phyloP scores from a whole-genome alignment of 2,888 invertebrate genomes.

The Lochmaea crataegi region DNA sequence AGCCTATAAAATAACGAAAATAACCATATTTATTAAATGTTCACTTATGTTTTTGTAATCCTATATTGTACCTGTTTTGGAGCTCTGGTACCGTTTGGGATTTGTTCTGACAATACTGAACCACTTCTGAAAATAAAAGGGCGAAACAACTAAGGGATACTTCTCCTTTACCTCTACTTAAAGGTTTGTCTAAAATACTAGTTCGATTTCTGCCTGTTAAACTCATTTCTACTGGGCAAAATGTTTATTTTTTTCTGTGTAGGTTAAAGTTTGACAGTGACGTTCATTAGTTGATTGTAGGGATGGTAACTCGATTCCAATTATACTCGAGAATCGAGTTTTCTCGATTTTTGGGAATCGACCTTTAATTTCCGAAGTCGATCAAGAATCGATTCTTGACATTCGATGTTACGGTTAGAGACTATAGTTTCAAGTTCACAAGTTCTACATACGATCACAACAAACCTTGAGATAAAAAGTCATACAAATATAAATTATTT shows the following conservation, averaged over 20 bases:
- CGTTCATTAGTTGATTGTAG: not conserved
- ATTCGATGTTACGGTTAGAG: too few species aligned
- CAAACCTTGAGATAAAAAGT: too few species aligned
- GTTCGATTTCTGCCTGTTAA: slow-evolving; percentile 72
- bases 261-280: slow-evolving; percentile 1
- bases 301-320: too few species aligned
- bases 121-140: slow-evolving; percentile 96
- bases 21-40: not conserved
- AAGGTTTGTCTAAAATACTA: slow-evolving; percentile 89
- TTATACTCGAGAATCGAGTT: too few species aligned
- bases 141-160: slow-evolving; percentile 94
- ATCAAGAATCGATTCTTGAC: too few species aligned
- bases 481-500: too few species aligned
- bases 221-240: slow-evolving; percentile 57
- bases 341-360: too few species aligned
- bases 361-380: too few species aligned
- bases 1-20: slow-evolving; percentile 70
- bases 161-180: slow-evolving; percentile 93
- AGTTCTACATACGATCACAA: too few species aligned
- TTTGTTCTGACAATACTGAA: slow-evolving; percentile 97
- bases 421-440: too few species aligned
- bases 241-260: not conserved
- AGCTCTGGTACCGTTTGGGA: slow-evolving; percentile 95
- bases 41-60: not conserved
- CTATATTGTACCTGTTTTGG: slow-evolving; percentile 81